Evolutionary conservation across 1,140 invertebrate genomes (phyloP), one percentile per base, ranked within the genome.

Genomic region (Geopemphigus sp.): DNA sequence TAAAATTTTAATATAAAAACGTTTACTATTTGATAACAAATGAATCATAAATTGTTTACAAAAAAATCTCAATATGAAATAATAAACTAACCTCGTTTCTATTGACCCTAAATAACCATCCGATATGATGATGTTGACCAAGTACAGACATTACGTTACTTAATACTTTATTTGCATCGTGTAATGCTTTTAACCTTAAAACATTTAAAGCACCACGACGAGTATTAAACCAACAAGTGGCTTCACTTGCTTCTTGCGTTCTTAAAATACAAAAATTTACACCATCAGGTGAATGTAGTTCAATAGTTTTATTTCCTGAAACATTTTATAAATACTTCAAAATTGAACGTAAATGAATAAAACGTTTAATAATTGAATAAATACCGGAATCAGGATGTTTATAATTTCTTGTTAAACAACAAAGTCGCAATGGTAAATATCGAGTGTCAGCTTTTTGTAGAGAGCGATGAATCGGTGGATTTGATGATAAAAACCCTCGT

Each of bases 211-310:
- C 93, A 47, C 93, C 92, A 87, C 97, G 95, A 81, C 98, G 88
- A 82, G 94, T 92, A 86, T 95, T 95, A 86, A 98, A 97, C 96
- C 97, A 98, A 47, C 93, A 90, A 82, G 90, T 89, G 47, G 93
- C 93, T 83, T 93, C 91, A 24, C 89, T 87, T 50, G 89, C 89
- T 84, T 93, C 92, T 29, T 89, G 84, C 2, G 93, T 92, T 78
- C 93, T 88, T 81, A 98, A 85, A 78, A 94, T 91, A 84, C 95
- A 92, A 82, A 92, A 92, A 87, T 96, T 95, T 56, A 96, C 92
- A 78, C 94, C 92, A 85, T 98, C 94, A 0, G 95, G 94, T 1
- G 94, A 95, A 85, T 95, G 93, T 24, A 96, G 87, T 85, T 96
- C 94, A 81, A 96, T 86, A 80, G 91, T 92, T 82, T 92, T 88